Evolutionary conservation across 2,113 vertebrate genomes (phyloP), one percentile per base, ranked within the genome.

Genomic region (Craseonycteris thonglongyai): DNA sequence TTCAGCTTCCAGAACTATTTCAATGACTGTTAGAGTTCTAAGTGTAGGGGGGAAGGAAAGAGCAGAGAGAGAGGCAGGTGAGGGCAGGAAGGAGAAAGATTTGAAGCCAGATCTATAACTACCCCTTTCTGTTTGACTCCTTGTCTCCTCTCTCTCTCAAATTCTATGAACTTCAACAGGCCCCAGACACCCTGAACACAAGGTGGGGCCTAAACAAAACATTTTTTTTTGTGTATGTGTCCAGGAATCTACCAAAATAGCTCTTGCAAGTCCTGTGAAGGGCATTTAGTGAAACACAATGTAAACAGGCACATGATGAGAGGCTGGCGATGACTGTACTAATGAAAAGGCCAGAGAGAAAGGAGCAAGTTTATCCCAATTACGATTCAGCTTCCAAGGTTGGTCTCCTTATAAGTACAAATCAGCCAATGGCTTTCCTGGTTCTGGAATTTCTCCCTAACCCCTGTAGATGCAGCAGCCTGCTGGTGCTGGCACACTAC

Each of bases 241-340:
- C 38, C 40, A 95, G 33, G 54, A 94, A 87, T 40, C 47, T 92
- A 93, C 93, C 5, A 92, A 97, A 96, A 96, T 96, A 97, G 81
- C 54, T 22, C 56, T 58, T 51, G 19, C 4, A 38, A 90, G 66
- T 59, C 63, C 58, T 87, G 7, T 33, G 90, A 87, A 88, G 90
- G 80, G 90, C 84, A 94, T 93, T 96, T 95, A 96, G 92, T 65
- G 93, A 89, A 91, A 68, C 22, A 78, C 88, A 79, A 86, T 83
- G 75, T 97, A 96, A 96, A 95, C 95, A 97, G 80, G 56, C 54
- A n/a, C 54, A 90, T 92, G 92, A 95, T 96, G 90, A 96, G 80
- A 90, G 92, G 71, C 84, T 78, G 89, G 49, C 47, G 51, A 45
- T 47, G 65, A 51, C 84, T 72, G 12, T 38, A 71, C n/a, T 66